Conservation (phyloP, 2,888 invertebrate genomes). For the Ormyrus labotus region DNA sequence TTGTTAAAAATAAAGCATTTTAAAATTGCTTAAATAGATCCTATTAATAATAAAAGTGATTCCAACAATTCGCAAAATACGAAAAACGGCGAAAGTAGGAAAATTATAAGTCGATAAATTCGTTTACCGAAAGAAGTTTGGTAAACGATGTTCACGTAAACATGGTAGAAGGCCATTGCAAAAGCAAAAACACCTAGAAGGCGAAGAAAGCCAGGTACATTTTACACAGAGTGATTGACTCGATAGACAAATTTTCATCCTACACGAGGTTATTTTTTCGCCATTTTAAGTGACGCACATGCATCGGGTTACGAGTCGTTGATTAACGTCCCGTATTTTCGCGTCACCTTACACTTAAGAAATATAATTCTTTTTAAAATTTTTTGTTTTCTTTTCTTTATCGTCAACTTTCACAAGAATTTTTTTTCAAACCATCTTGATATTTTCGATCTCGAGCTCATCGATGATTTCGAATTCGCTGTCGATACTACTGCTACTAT, state of each 20-base stretch:
- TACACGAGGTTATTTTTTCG: slow-evolving; percentile 25
- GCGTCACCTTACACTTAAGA: slow-evolving; percentile 25
- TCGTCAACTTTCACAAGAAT: slow-evolving; percentile 6
- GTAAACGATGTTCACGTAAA: neutral
- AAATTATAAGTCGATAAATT: slow-evolving; percentile 28
- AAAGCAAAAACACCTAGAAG: slow-evolving; percentile 52
- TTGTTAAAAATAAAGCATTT: slow-evolving; percentile 17
- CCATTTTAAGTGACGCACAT: slow-evolving; percentile 15
- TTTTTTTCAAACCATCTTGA: slow-evolving; percentile 48
- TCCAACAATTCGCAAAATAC: neutral
- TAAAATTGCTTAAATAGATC: neutral
- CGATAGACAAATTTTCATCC: slow-evolving; percentile 23
- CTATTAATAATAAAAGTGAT: slow-evolving; percentile 3
- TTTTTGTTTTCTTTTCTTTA: slow-evolving; percentile 31
- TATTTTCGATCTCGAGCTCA: slow-evolving; percentile 66
- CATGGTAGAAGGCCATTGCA: slow-evolving; percentile 39
- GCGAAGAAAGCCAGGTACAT: slow-evolving; percentile 56
- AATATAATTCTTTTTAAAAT: slow-evolving; percentile 48
- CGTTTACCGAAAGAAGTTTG: slow-evolving; percentile 30
- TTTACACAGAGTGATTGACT: slow-evolving; percentile 47
- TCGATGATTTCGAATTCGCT: slow-evolving; percentile 74
- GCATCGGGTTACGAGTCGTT: neutral
- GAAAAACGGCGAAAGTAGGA: neutral
- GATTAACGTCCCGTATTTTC: neutral
- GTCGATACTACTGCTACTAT: slow-evolving; percentile 64